Conservation (phyloP, 2,888 invertebrate species). For the Lycaena phlaeas region DNA sequence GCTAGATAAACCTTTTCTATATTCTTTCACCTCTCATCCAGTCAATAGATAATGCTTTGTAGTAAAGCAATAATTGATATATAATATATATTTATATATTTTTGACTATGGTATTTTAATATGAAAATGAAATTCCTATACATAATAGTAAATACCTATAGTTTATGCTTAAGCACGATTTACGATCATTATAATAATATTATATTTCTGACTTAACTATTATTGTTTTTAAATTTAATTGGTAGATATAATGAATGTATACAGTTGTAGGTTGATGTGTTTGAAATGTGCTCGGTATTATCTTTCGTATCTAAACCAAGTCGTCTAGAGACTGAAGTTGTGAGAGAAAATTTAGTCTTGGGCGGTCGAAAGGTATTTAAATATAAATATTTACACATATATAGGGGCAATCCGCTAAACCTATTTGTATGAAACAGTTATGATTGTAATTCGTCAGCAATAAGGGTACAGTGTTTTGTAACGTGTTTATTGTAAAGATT, state of each 20-base stretch:
- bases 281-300: not conserved
- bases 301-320: not conserved
- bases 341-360: not conserved
- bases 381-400: too few relatives aligned
- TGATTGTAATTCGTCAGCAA: conserved; percentile 26
- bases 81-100: not conserved
- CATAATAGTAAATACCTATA: conserved; percentile 1
- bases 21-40: too few relatives aligned
- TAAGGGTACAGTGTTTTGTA: conserved; percentile 54
- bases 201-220: conserved; percentile 3
- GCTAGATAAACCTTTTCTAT: too few relatives aligned
- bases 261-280: conserved; percentile 1
- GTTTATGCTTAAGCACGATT: conserved; percentile 2
- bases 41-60: too few relatives aligned
- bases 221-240: conserved; percentile 4
- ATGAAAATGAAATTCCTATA: not conserved
- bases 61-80: not conserved
- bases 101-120: too few relatives aligned
- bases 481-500: conserved; percentile 48
- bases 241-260: conserved; percentile 1
- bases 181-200: conserved; percentile 2
- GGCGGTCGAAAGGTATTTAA: not conserved
- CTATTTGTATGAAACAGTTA: not conserved
- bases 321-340: not conserved
- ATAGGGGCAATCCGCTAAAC: conserved; percentile 2